Evolutionary conservation across 2,888 invertebrate genomes (phyloP), one percentile per base, ranked within the genome.

Genomic region (Ochropacha duplaris): DNA sequence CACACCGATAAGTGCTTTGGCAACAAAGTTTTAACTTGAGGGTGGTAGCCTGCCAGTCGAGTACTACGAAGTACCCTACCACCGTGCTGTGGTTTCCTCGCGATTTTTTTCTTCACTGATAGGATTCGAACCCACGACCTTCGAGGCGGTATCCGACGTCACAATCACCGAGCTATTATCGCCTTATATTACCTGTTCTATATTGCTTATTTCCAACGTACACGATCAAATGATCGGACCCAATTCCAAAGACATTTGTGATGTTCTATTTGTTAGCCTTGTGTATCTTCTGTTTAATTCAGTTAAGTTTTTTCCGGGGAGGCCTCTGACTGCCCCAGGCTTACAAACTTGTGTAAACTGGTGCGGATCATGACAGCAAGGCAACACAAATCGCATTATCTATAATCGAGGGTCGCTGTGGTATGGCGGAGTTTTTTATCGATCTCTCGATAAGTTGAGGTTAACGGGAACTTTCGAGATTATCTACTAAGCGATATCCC

Each of bases 341-440:
- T 64, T 69, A 66, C 61, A 64, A 77, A 76, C 81, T 77, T 68
- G 81, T 75, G 65, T 76, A 62, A 83, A 86, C 85, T 76, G 73
- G 81, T 76, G 70, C 69, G 74, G 78, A 81, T 83, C 78, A 68
- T 69, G 69, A 71, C 70, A 74, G 74, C 82, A 79, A 83, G 79
- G 83, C 76, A 72, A 81, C 78, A 71, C 76, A 84, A 88, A 88
- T 89, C 85, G 86, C 83, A 90, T 90, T 90, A 90, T 71, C 76
- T 65, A 60, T 75, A 72, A 83, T 84, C 79, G 79, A 79, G 78
- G 79, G 73, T 68, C 76, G 76, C 71, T 78, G 74, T 65, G 71
- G 67, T 72, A 55, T 52, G 60, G 58, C 61, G 57, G 58, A 55
- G 49, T 54, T 54, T 49, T 57, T 57, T 57, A 34, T 56, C 28